Conservation (phyloP, 2,888 invertebrate genomes). For the Xestia rhomboidea region DNA sequence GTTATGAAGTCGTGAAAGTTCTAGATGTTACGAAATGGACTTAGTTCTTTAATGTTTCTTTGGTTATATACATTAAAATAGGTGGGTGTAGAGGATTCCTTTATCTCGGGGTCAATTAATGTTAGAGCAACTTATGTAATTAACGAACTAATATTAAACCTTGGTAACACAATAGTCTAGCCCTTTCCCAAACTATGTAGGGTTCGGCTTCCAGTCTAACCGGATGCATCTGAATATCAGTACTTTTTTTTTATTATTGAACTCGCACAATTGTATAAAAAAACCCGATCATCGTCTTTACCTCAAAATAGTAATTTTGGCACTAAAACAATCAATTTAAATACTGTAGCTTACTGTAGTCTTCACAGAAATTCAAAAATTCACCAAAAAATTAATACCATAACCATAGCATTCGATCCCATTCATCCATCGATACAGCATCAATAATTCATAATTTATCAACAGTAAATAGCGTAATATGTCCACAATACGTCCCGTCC, state of each 20-base stretch:
- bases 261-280: background rate
- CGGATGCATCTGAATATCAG: background rate
- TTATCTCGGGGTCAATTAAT: background rate
- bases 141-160: background rate
- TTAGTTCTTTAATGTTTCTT: slow-evolving; percentile 2
- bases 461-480: slow-evolving; percentile 67
- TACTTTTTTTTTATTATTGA: background rate
- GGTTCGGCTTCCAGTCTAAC: background rate
- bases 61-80: background rate
- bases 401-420: slow-evolving; percentile 50
- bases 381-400: slow-evolving; percentile 23
- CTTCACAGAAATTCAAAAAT: no score
- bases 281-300: background rate
- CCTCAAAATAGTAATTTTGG: background rate
- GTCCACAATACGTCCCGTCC: slow-evolving; percentile 63
- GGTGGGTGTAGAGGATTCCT: background rate
- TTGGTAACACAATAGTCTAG: background rate
- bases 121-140: background rate
- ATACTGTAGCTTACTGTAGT: no score
- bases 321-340: background rate
- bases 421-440: slow-evolving; percentile 52
- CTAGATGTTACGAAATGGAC: background rate
- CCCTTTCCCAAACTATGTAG: background rate
- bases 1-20: slow-evolving; percentile 4
- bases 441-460: slow-evolving; percentile 71